A percentile compares a stretch with the other conserved stretches of the same genome.
Conservation (phyloP, 2,888 invertebrate genomes). For the Andrena chrysosceles region DNA sequence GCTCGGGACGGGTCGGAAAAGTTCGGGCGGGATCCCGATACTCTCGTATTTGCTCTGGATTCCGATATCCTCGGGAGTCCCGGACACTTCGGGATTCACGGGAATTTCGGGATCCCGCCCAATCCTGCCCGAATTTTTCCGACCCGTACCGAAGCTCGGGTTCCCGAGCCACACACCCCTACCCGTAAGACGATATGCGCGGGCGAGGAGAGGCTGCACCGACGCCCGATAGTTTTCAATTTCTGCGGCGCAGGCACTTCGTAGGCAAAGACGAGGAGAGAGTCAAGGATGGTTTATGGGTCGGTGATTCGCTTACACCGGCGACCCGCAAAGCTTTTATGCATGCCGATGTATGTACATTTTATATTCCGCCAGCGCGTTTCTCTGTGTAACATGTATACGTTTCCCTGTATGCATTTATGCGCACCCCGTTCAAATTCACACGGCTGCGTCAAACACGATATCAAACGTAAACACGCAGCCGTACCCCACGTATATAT, state of each 20-base stretch:
- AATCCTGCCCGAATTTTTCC: no score
- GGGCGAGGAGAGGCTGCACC: conserved; percentile 40
- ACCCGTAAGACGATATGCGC: conserved; percentile 54
- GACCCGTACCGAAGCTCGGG: no score
- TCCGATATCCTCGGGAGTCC: no score
- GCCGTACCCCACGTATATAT: neutral
- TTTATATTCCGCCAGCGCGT: conserved; percentile 51
- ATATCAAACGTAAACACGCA: conserved; percentile 6
- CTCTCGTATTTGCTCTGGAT: no score
- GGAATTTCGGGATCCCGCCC: no score
- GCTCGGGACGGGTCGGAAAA: no score
- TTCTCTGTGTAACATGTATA: conserved; percentile 18
- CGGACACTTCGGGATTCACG: no score
- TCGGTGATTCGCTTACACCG: conserved; percentile 65
- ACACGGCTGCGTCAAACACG: neutral
- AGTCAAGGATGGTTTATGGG: conserved; percentile 69
- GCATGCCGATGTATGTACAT: conserved; percentile 58
- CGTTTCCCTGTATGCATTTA: conserved; percentile 13
- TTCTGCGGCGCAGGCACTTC: conserved; percentile 74
- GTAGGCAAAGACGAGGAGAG: conserved; percentile 65
- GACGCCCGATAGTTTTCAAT: conserved; percentile 73
- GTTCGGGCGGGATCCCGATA: no score
- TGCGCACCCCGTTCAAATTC: conserved; percentile 1
- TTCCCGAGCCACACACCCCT: no score
- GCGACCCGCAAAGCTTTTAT: conserved; percentile 59